Conservation (phyloP, 2,888 invertebrate genomes). For the Heteromyza rotundicornis region DNA sequence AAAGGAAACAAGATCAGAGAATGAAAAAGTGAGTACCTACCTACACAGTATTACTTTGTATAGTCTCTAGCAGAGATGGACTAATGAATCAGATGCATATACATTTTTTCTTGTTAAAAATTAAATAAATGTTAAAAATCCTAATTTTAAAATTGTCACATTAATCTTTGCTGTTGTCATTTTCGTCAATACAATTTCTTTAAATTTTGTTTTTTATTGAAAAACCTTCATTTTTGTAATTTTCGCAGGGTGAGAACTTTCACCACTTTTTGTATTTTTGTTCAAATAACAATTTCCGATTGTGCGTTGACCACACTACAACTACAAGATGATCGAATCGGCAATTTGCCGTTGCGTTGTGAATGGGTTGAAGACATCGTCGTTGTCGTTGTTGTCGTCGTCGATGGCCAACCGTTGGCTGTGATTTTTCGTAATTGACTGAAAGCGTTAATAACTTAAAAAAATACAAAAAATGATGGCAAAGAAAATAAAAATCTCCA, state of each 20-base stretch:
- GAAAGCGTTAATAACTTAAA: slow-evolving; percentile 17
- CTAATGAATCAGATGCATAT: too few species aligned
- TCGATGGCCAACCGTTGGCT: slow-evolving; percentile 8
- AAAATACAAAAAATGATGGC: background rate
- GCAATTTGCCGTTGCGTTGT: background rate
- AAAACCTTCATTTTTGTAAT: background rate
- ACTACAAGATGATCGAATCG: background rate
- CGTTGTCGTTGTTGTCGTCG: background rate
- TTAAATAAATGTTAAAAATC: too few species aligned
- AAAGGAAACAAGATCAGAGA: too few species aligned
- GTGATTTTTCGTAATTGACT: slow-evolving; percentile 10
- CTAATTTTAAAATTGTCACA: too few species aligned
- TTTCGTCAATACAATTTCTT: background rate
- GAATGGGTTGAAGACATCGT: background rate
- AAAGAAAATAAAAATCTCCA: background rate
- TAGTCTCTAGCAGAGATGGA: too few species aligned
- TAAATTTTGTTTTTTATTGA: background rate
- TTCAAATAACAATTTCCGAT: slow-evolving; percentile 7
- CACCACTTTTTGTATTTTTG: background rate
- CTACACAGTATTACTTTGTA: too few species aligned
- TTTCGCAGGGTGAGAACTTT: slow-evolving; percentile 4
- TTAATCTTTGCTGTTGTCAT: too few species aligned
- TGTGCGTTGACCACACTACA: background rate
- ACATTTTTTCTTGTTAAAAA: too few species aligned
- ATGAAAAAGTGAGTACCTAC: too few species aligned